These are phyloP conservation scores for Otocyon megalotis DNA, from an alignment of 2,113 vertebrate species.

Conservation along the genomic window DNA sequence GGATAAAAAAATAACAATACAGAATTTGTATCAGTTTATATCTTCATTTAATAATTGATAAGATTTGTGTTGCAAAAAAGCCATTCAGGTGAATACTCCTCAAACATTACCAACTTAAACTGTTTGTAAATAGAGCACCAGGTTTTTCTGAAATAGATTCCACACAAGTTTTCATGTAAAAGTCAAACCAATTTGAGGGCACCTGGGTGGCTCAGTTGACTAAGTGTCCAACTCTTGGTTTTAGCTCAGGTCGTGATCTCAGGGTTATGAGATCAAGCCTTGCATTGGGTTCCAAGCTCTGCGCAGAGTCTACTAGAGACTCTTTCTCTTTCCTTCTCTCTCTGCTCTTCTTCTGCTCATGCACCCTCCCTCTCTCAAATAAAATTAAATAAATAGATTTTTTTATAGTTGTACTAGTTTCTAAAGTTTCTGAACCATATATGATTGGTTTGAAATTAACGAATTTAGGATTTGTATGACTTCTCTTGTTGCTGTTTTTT, in stretches of 20 bases:
- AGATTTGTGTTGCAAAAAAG: not conserved
- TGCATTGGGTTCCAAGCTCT: no score
- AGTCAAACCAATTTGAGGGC: no score
- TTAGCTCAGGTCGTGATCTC: no score
- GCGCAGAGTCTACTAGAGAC: no score
- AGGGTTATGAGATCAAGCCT: no score
- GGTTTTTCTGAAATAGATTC: not conserved
- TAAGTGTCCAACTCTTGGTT: no score
- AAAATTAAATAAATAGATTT: no score
- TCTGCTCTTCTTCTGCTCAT: no score
- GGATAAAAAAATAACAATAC: not conserved
- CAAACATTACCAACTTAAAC: not conserved
- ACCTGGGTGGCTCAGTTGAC: no score
- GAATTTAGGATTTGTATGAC: not conserved
- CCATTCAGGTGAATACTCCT: not conserved
- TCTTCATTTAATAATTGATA: constrained; percentile 38
- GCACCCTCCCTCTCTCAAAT: no score
- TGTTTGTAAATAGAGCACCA: not conserved
- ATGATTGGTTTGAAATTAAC: not conserved
- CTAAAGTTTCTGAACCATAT: not conserved
- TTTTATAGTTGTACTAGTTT: not conserved
- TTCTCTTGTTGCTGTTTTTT: not conserved
- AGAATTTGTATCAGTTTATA: not conserved
- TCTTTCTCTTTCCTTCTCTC: no score
- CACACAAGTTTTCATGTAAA: not conserved